These are phyloP conservation scores for Troglohyphantes excavatus DNA, from an alignment of 2,888 invertebrate genomes.

Conservation along the genomic window DNA sequence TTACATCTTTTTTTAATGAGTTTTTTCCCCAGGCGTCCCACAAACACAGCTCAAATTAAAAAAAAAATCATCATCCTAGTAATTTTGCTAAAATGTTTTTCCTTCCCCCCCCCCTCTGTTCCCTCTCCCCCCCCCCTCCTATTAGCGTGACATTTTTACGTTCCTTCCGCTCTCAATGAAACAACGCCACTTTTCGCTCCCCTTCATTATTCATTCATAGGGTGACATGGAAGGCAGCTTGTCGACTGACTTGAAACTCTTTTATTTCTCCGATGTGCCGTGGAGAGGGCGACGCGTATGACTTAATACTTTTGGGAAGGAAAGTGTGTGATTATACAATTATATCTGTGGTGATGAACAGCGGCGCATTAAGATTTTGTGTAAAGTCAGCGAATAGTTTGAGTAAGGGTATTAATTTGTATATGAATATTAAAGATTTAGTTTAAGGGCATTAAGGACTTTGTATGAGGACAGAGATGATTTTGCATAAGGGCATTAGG, in stretches of 20 bases:
- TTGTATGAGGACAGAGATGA: too few species aligned
- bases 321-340: too few species aligned
- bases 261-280: too few species aligned
- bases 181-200: background rate
- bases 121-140: background rate
- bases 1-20: conserved; percentile 24
- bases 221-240: background rate
- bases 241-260: background rate
- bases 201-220: conserved; percentile 14
- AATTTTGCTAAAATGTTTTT: conserved; percentile 35
- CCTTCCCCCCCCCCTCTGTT: background rate
- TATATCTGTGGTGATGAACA: too few species aligned
- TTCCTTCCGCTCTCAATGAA: conserved; percentile 3
- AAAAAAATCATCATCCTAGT: conserved; percentile 5
- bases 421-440: too few species aligned
- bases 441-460: too few species aligned
- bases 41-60: conserved; percentile 17
- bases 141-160: conserved; percentile 38
- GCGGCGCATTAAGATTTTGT: too few species aligned
- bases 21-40: background rate
- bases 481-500: too few species aligned
- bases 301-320: too few species aligned
- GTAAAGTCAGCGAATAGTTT: too few species aligned
- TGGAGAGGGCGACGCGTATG: too few species aligned
- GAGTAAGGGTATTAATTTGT: too few species aligned